A percentile compares a stretch with the other conserved stretches of the same genome.
Conservation (phyloP, 1,140 invertebrate genomes). For the Augochlora pura region DNA sequence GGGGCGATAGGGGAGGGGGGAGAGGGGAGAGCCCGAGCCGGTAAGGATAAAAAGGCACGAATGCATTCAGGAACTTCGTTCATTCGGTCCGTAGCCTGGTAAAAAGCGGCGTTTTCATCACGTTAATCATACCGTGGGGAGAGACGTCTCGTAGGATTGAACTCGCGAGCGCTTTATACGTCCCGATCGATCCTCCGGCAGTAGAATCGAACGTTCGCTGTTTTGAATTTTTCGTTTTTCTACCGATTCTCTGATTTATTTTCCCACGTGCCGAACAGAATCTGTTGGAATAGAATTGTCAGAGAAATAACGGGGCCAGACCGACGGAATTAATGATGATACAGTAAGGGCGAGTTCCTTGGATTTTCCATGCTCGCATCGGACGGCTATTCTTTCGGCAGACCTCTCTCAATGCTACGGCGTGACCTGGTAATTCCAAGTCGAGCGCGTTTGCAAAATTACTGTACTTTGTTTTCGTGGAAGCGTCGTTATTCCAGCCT, state of each 20-base stretch:
- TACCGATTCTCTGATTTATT: neutral
- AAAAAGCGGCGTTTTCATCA: slow-evolving; percentile 52
- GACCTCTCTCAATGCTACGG: too few relatives aligned
- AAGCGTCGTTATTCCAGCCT: too few relatives aligned
- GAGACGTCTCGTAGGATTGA: slow-evolving; percentile 1
- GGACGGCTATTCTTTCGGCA: too few relatives aligned
- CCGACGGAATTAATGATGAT: neutral
- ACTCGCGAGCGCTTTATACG: slow-evolving; percentile 1
- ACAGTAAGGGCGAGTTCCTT: neutral
- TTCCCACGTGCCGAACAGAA: neutral
- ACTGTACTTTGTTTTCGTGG: too few relatives aligned
- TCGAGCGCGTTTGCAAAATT: too few relatives aligned
- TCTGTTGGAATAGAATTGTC: neutral
- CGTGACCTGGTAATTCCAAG: too few relatives aligned
- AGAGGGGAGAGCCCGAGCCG: slow-evolving; percentile 9
- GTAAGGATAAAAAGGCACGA: slow-evolving; percentile 39
- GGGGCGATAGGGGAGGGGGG: too few relatives aligned
- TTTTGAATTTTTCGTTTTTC: neutral
- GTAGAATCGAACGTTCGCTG: neutral
- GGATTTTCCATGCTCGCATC: too few relatives aligned
- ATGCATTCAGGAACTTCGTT: slow-evolving; percentile 34
- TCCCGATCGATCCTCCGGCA: slow-evolving; percentile 16
- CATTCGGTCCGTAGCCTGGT: slow-evolving; percentile 33
- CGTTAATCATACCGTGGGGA: slow-evolving; percentile 49
- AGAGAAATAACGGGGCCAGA: neutral